A percentile compares a stretch with the other conserved stretches of the same genome.
These are phyloP conservation scores for Drusus annulatus DNA, from an alignment of 1,140 invertebrate genomes.

Conservation along the genomic window DNA sequence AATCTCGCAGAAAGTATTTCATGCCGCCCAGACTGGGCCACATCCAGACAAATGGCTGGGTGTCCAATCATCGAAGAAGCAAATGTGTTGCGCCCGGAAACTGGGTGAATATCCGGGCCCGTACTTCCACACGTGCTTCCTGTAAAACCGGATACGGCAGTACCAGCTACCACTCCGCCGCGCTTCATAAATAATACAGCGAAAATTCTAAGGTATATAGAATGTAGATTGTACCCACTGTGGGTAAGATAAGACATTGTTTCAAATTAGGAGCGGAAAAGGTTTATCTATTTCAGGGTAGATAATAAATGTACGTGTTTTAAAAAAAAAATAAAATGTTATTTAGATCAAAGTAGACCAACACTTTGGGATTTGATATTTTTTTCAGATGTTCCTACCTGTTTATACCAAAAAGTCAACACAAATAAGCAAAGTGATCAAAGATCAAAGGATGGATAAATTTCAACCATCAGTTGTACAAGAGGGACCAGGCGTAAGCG, in stretches of 20 bases:
- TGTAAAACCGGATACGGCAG: constrained; percentile 18
- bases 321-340: no score
- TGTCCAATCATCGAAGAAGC: constrained; percentile 33
- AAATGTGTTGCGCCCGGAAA: constrained; percentile 33
- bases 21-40: no score
- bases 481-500: no score
- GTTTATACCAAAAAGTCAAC: no score
- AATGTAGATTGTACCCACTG: no score
- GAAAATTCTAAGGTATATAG: not conserved
- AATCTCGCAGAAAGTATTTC: not conserved
- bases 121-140: constrained; percentile 31
- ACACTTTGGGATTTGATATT: no score
- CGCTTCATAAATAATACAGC: constrained; percentile 25
- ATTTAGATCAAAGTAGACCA: no score
- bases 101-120: constrained; percentile 30
- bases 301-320: constrained; percentile 37
- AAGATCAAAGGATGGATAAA: no score
- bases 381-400: no score
- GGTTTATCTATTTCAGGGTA: not conserved
- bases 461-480: no score
- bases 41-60: not conserved
- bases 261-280: constrained; percentile 1
- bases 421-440: no score
- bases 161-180: not conserved
- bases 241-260: not conserved